Conservation (phyloP, 2,888 invertebrate species). For the Meloe dianella region DNA sequence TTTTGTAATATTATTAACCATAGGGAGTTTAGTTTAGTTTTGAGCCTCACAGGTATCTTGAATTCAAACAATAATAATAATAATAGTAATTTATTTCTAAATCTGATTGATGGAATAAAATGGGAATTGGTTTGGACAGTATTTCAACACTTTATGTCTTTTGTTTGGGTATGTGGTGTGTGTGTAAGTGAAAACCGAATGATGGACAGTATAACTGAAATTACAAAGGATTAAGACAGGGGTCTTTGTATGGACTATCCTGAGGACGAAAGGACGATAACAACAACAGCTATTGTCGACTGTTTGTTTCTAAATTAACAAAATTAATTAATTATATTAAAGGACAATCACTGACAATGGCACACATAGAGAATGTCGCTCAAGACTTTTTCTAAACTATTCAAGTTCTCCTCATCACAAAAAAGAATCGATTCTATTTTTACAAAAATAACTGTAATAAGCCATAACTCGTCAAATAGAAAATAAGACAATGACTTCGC, state of each 20-base stretch:
- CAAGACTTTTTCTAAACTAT: slow-evolving; percentile 14
- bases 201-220: slow-evolving; percentile 9
- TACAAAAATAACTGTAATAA: slow-evolving; percentile 13
- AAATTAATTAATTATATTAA: slow-evolving; percentile 49
- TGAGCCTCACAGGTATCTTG: neutral
- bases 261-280: slow-evolving; percentile 43
- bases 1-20: neutral
- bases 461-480: slow-evolving; percentile 17
- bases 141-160: slow-evolving; percentile 8
- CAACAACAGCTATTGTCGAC: slow-evolving; percentile 28
- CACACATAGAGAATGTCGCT: slow-evolving; percentile 40
- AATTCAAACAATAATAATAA: neutral
- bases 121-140: slow-evolving; percentile 9
- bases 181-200: slow-evolving; percentile 18
- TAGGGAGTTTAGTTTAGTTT: slow-evolving; percentile 1
- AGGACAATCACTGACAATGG: slow-evolving; percentile 45
- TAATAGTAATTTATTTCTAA: neutral
- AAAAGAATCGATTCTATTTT: neutral
- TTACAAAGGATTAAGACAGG: slow-evolving; percentile 46
- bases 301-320: slow-evolving; percentile 41
- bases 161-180: neutral
- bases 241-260: slow-evolving; percentile 43
- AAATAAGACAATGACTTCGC: slow-evolving; percentile 3
- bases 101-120: slow-evolving; percentile 7
- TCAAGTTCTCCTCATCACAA: neutral